phyloP scores from a whole-genome alignment of 2,888 invertebrate species.

The Nasonovia ribisnigri region DNA sequence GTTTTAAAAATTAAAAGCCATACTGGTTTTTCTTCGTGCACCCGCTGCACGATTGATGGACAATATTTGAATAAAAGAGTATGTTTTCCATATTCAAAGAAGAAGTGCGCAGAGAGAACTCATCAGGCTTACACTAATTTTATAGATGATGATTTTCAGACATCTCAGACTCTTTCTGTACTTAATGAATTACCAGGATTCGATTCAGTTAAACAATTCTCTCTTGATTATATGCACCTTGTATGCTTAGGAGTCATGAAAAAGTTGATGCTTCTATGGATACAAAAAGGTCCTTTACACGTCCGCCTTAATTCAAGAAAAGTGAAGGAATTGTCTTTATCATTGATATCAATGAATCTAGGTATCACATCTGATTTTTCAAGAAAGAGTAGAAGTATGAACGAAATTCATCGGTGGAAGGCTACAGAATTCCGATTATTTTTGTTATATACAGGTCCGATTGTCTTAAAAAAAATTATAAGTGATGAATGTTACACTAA shows the following conservation, averaged over 20 bases:
- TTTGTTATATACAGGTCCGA: too few species aligned
- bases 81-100: not conserved
- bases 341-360: not conserved
- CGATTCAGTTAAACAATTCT: not conserved
- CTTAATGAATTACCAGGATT: not conserved
- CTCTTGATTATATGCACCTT: not conserved
- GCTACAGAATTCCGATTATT: too few species aligned
- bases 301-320: not conserved
- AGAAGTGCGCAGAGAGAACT: not conserved
- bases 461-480: too few species aligned
- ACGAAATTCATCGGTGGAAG: not conserved
- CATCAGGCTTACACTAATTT: not conserved
- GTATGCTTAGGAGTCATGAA: slow-evolving; percentile 6
- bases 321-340: not conserved
- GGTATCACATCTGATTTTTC: not conserved
- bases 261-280: not conserved
- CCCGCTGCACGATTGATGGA: not conserved
- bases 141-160: not conserved
- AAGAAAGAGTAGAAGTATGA: not conserved
- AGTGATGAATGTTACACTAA: too few species aligned
- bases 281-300: not conserved
- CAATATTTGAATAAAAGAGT: not conserved
- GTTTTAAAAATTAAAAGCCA: not conserved
- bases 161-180: not conserved
- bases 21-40: not conserved